phyloP scores from a whole-genome alignment of 2,888 invertebrate species.

The Amblyjoppa fuscipennis region DNA sequence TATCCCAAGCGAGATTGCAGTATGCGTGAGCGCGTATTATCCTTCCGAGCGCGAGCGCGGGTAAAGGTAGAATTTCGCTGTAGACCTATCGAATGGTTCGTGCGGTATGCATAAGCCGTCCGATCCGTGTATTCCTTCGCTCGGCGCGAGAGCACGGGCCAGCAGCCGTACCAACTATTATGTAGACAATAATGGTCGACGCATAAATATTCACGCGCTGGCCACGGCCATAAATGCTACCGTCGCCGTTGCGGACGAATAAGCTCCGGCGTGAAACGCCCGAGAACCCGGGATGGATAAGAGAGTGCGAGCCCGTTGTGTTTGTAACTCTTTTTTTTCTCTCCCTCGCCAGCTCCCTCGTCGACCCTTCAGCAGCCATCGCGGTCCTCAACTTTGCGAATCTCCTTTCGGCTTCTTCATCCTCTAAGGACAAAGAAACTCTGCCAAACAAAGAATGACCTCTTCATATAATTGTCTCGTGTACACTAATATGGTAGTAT shows the following conservation, averaged over 20 bases:
- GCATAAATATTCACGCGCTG: conserved; percentile 84
- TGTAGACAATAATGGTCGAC: conserved; percentile 82
- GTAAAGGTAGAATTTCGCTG: conserved; percentile 13
- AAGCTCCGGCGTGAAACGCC: conserved; percentile 44
- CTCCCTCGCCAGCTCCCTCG: not conserved
- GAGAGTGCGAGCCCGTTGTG: conserved; percentile 14
- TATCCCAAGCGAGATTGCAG: conserved; percentile 9
- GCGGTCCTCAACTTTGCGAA: not conserved
- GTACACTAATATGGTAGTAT: not conserved
- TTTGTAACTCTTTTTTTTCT: conserved; percentile 19
- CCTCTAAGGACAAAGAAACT: not conserved
- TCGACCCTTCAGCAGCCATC: conserved; percentile 25
- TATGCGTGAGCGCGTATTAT: conserved; percentile 36
- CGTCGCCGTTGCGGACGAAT: conserved; percentile 72
- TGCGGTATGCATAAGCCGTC: conserved; percentile 41
- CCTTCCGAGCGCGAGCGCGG: conserved; percentile 8
- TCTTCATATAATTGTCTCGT: not conserved
- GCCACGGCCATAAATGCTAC: conserved; percentile 83
- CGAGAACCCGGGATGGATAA: conserved; percentile 30
- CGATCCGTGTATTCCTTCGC: conserved; percentile 40
- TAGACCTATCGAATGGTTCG: conserved; percentile 31
- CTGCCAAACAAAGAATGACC: not conserved
- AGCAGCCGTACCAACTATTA: conserved; percentile 79
- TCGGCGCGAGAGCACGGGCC: conserved; percentile 38
- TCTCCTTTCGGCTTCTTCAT: not conserved